phyloP scores from a whole-genome alignment of 2,113 vertebrate species.

The Echinops telfairi region DNA sequence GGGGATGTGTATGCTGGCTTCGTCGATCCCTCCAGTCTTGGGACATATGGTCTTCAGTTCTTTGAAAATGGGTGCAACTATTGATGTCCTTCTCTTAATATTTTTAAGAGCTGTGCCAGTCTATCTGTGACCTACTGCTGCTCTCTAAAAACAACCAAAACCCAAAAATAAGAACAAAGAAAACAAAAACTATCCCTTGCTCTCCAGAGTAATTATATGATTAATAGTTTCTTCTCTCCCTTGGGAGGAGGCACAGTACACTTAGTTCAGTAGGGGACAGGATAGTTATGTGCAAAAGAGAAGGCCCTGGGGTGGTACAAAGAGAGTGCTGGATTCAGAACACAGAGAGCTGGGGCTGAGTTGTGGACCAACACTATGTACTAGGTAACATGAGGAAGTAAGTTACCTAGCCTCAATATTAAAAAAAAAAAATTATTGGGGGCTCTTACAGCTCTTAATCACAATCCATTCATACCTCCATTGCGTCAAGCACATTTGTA shows the following conservation, averaged over 20 bases:
- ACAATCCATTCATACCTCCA: too few species aligned
- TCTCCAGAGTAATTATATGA: conserved; percentile 18
- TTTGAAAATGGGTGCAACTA: not conserved
- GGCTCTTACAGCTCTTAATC: too few species aligned
- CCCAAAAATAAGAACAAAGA: conserved; percentile 31
- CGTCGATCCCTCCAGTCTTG: not conserved
- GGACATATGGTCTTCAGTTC: not conserved
- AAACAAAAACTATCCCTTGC: not conserved
- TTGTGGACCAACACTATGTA: not conserved
- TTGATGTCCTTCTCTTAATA: conserved; percentile 1
- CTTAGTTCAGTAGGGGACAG: not conserved
- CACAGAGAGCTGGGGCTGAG: not conserved
- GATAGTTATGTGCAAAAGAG: not conserved
- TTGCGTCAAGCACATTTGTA: too few species aligned
- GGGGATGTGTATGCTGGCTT: not conserved
- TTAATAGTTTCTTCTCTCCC: not conserved
- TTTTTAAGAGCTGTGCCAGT: not conserved
- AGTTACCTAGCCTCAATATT: not conserved
- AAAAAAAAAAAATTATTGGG: too few species aligned
- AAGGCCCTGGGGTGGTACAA: not conserved
- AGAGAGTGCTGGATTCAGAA: not conserved
- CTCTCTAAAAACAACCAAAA: not conserved
- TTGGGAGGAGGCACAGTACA: not conserved
- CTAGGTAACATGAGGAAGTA: not conserved
- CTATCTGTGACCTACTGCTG: not conserved